Evolutionary conservation across 2,113 vertebrate genomes (phyloP).

Genomic region (Ptychochromis oligacanthus): DNA sequence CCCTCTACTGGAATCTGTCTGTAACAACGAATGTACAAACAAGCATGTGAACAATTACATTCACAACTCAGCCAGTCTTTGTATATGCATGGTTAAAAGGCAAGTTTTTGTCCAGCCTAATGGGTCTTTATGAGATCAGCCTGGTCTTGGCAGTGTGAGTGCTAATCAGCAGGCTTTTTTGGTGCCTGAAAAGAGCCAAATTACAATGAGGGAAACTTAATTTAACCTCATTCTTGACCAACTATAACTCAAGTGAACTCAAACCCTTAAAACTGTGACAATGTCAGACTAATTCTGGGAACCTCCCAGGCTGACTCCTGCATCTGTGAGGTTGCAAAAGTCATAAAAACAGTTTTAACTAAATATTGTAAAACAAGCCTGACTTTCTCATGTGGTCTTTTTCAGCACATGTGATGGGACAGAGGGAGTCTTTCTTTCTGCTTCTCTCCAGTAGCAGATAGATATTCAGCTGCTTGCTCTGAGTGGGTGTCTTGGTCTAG

Average conservation of each 20-base stretch:
- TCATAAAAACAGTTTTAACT: slow-evolving; percentile 21
- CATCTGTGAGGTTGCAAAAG: slow-evolving; percentile 10
- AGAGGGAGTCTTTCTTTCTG: slow-evolving; percentile 51
- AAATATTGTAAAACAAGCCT: background rate
- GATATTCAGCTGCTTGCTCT: slow-evolving; percentile 60
- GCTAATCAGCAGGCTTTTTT: background rate
- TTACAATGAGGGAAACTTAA: background rate
- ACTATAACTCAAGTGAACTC: background rate
- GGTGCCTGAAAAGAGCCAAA: background rate
- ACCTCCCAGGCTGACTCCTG: background rate
- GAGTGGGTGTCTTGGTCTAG: slow-evolving; percentile 73
- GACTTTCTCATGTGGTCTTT: background rate
- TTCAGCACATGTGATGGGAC: slow-evolving; percentile 25
- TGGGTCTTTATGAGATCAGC: background rate
- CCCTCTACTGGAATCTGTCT: background rate
- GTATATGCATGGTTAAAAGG: too few relatives aligned
- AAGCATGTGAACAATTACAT: background rate
- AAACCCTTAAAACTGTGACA: background rate
- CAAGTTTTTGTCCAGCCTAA: too few relatives aligned
- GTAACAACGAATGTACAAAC: background rate
- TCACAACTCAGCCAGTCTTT: background rate
- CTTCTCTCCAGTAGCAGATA: slow-evolving; percentile 13
- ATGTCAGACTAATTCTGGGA: background rate
- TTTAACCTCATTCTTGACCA: background rate
- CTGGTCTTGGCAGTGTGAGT: too few relatives aligned